Evolutionary conservation across 1,140 invertebrate species (phyloP).

Genomic region (Nomia melanderi): DNA sequence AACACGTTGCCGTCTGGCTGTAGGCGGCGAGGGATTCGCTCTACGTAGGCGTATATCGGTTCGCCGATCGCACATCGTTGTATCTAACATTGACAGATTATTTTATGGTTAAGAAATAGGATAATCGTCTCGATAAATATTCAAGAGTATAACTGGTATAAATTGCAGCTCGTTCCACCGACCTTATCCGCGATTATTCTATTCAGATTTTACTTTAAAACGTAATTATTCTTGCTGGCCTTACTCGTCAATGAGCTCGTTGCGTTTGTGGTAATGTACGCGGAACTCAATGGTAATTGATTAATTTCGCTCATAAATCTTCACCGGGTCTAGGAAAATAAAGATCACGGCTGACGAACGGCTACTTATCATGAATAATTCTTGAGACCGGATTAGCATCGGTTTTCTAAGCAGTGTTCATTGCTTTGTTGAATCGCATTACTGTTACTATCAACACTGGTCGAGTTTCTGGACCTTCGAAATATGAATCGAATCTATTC

Average conservation of each 20-base stretch:
- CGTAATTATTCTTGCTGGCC: not conserved
- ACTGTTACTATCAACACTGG: not conserved
- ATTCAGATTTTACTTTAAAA: not conserved
- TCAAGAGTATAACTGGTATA: not conserved
- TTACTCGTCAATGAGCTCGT: slow-evolving; percentile 27
- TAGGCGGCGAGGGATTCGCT: slow-evolving; percentile 32
- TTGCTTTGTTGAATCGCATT: slow-evolving; percentile 4
- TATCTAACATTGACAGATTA: slow-evolving; percentile 23
- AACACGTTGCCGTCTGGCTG: slow-evolving; percentile 9
- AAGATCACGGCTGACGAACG: not conserved
- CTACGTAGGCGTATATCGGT: slow-evolving; percentile 19
- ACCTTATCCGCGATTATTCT: not conserved
- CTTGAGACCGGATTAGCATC: not conserved
- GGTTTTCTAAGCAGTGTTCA: not conserved
- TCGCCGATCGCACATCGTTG: slow-evolving; percentile 27
- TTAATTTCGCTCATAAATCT: slow-evolving; percentile 22
- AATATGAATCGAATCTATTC: not conserved
- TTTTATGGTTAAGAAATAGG: slow-evolving; percentile 29
- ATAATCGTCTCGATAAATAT: slow-evolving; percentile 36
- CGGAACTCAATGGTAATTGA: slow-evolving; percentile 3
- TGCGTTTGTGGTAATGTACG: not conserved
- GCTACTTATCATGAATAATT: slow-evolving; percentile 25
- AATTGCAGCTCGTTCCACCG: not conserved
- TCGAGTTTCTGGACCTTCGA: not conserved
- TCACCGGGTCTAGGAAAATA: slow-evolving; percentile 1